These are phyloP conservation scores for Ferdinandea cuprea DNA, from an alignment of 2,888 invertebrate species.

Conservation along the genomic window DNA sequence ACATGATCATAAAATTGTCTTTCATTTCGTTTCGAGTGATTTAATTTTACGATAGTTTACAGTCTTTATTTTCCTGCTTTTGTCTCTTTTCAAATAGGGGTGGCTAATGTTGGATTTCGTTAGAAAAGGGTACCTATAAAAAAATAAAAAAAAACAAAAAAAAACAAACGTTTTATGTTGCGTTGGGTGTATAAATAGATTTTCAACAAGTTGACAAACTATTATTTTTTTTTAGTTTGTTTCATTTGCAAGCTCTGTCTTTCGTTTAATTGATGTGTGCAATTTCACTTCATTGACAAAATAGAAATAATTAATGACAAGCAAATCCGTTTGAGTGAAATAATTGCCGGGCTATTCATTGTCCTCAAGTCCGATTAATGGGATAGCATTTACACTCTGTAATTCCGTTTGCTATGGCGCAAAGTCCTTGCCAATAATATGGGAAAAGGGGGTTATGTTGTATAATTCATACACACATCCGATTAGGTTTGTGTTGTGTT, in stretches of 20 bases:
- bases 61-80: constrained; percentile 16
- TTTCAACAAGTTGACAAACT: constrained; percentile 47
- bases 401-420: constrained; percentile 11
- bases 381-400: constrained; percentile 47
- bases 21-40: constrained; percentile 63
- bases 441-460: constrained; percentile 6
- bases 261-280: not conserved
- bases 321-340: constrained; percentile 48
- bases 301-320: constrained; percentile 55
- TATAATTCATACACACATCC: constrained; percentile 23
- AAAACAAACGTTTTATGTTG: not conserved
- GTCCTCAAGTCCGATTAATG: constrained; percentile 44
- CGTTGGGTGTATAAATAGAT: not conserved
- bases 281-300: constrained; percentile 25
- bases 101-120: not conserved
- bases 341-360: constrained; percentile 53
- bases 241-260: not conserved
- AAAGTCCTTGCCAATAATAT: not conserved
- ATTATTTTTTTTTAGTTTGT: constrained; percentile 2
- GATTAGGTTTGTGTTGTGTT: constrained; percentile 20
- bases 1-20: constrained; percentile 65
- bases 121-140: constrained; percentile 3
- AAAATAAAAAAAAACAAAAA: not conserved
- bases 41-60: constrained; percentile 64
- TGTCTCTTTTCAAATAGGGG: constrained; percentile 6